These are phyloP conservation scores for human (Homo sapiens) DNA, from an alignment of 2,113 vertebrate genomes.

Conservation along the genomic window DNA sequence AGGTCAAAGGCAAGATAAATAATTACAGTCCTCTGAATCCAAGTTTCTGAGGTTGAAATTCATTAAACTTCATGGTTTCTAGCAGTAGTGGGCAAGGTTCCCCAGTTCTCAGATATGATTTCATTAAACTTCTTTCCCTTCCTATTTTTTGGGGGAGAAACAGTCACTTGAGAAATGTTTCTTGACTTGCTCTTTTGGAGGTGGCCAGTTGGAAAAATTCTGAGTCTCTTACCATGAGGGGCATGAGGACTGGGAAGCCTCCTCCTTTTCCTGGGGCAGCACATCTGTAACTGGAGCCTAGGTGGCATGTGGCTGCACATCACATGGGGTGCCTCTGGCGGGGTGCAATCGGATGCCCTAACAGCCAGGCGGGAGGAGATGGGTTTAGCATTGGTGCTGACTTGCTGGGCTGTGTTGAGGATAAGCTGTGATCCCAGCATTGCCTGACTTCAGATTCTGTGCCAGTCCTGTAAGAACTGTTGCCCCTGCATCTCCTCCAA, in stretches of 20 bases:
- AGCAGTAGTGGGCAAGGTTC: neutral
- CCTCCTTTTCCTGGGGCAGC: neutral
- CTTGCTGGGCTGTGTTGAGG: too few relatives aligned
- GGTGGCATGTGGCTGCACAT: rapidly evolving
- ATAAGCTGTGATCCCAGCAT: rapidly evolving
- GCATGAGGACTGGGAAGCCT: neutral
- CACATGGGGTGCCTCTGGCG: rapidly evolving
- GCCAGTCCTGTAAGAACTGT: neutral
- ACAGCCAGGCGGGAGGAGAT: rapidly evolving
- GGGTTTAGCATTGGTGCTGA: rapidly evolving
- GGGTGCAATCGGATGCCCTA: neutral
- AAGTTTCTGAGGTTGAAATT: too few relatives aligned
- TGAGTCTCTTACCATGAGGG: neutral
- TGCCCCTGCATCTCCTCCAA: rapidly evolving
- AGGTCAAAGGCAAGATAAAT: neutral
- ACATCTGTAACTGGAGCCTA: neutral
- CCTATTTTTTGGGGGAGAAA: neutral
- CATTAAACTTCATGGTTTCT: neutral
- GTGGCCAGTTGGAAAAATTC: neutral
- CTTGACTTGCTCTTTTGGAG: neutral
- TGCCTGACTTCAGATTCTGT: neutral
- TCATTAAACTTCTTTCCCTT: neutral
- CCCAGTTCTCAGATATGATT: rapidly evolving
- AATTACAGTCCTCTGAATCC: rapidly evolving
- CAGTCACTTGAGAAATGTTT: neutral